Evolutionary conservation across 2,113 vertebrate species (phyloP), one percentile per base, ranked within the genome.

Genomic region (Phylloscopus trochilus): DNA sequence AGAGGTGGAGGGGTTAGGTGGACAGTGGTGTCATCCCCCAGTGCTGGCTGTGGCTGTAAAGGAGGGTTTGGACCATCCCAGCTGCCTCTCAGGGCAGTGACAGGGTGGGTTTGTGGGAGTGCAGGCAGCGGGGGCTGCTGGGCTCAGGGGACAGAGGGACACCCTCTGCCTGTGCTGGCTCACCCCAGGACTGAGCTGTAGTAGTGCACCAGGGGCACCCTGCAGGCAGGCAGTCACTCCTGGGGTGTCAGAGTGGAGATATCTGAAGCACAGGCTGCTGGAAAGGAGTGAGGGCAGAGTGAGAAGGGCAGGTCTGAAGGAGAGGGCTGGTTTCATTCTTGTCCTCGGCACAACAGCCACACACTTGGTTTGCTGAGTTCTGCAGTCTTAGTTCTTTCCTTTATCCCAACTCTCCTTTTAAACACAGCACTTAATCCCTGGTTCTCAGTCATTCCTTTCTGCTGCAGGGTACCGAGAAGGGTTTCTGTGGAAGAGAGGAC

Each of bases 401-500:
- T 73, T 28, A 9, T 62, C 9, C 53, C 17, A 1, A 1, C 20
- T 58, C 39, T 80, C 23, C 33, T 13, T 56, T 37, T 2, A 56
- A 59, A 13, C 4, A 1, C 27, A 53, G 20, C 1, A 0, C 47
- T 92, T 80, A 55, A 9, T 59, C 49, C 47, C 47, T 63, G 79
- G 27, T n/a, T 87, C 39, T 89, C 84, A 93, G 75, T 13, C 10
- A 0, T 10, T 11, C 27, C 69, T 79, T 73, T 83, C 52, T 63
- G 82, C 83, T 68, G 67, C 96, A 99, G 99, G 99, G 22, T 99
- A 99, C 97, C 97, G 99, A 80, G 99, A 99, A 97, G 99, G 99
- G 64, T 98, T 99, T 84, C 98, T 99, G 94, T 99, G 99, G 99
- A 99, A 99, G 98, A 98, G 99, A 28, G 99, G 99, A 72, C 97